Base-by-base conservation (phyloP, 2,797 vertebrate genomes). In the Lophotriccus pileatus region DNA sequence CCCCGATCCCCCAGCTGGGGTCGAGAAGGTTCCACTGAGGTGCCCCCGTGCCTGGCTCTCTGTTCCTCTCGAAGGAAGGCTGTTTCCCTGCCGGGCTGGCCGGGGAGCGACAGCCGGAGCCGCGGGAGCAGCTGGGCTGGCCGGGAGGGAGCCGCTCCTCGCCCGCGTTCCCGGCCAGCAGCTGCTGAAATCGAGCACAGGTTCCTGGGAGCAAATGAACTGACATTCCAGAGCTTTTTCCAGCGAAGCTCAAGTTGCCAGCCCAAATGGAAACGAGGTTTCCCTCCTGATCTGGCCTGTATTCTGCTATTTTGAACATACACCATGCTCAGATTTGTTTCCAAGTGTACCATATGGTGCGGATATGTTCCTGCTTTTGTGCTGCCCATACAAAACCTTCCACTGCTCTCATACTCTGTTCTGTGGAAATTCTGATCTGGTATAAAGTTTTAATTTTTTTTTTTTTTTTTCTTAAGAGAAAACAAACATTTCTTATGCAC, bases 161-260 rank as follows among this genome's bases (percentile, higher is more conserved):
- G 0, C 75, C 73, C 37, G 77, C 16, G 10, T 46, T 86, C 85
- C 88, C 9, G 3, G 62, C 32, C 83, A 93, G 95, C 96, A 95
- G 95, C 95, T 95, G 95, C 91, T 95, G 91, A 63, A 67, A 93
- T 14, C 3, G 1, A 86, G 47, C 22, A 1, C 93, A 86, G 95
- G 92, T 91, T 96, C 91, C 82, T 89, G 60, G 8, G 55, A 91
- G 87, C 95, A 88, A 75, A 89, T 47, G 80, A 90, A 44, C 64
- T 74, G 59, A 87, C 94, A 94, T 97, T 95, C 95, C 94, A 90
- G 10, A 93, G 89, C 84, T 87, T 84, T 37, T 92, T 90, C 83
- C 91, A 94, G 85, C 2, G 5, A 72, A 95, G 93, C 95, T 96
- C 94, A 88, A 94, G 80, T 94, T 94, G 95, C 95, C 74, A 91